These are phyloP conservation scores for Drosophila tsacasi DNA, from an alignment of 1,140 invertebrate genomes.

Conservation along the genomic window DNA sequence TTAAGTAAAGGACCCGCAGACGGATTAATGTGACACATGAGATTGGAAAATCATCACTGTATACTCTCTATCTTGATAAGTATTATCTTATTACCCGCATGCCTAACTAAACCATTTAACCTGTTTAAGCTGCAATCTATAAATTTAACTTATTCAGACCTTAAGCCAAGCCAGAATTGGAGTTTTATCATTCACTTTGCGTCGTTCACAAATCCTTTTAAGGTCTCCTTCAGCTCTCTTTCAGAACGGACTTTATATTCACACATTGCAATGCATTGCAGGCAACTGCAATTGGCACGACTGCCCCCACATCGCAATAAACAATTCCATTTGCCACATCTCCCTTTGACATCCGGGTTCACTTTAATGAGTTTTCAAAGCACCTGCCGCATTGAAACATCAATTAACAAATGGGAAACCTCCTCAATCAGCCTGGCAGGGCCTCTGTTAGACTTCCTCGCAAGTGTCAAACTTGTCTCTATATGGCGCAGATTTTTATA, in stretches of 20 bases:
- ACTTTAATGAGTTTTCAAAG: slow-evolving; percentile 15
- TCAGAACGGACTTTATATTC: neutral
- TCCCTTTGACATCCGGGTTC: slow-evolving; percentile 19
- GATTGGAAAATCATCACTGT: neutral
- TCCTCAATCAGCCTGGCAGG: neutral
- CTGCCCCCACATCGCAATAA: slow-evolving; percentile 26
- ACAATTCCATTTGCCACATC: slow-evolving; percentile 38
- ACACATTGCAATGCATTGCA: neutral
- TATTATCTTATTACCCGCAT: neutral
- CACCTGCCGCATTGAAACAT: neutral
- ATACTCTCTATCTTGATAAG: neutral
- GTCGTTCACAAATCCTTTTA: neutral
- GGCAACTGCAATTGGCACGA: neutral
- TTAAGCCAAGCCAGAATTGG: neutral
- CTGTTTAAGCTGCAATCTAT: neutral
- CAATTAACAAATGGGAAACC: neutral
- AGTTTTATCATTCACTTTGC: neutral
- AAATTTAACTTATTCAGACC: neutral
- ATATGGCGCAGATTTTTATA: neutral
- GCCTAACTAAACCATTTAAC: no score
- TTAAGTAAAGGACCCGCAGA: slow-evolving; percentile 2
- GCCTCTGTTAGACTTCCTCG: neutral
- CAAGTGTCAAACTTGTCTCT: neutral
- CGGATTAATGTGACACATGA: slow-evolving; percentile 11
- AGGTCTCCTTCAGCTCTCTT: neutral